phyloP scores from a whole-genome alignment of 2,888 invertebrate genomes.

The Disparrhopalites patrizii region DNA sequence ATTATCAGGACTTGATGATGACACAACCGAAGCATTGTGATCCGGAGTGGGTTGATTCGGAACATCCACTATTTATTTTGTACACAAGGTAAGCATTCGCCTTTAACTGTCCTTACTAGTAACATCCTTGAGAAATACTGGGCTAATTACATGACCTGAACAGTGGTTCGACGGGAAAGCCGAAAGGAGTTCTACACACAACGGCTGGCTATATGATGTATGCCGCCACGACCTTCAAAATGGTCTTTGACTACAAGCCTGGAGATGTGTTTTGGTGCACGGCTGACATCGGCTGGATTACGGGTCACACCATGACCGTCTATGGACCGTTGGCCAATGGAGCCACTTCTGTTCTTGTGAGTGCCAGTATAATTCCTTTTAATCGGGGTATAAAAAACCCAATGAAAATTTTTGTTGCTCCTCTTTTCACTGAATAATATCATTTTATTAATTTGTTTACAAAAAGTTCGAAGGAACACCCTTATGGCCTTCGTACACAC shows the following conservation, averaged over 20 bases:
- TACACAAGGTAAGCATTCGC: constrained; percentile 72
- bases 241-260: constrained; percentile 82
- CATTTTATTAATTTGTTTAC: constrained; percentile 44
- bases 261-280: constrained; percentile 78
- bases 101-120: background rate
- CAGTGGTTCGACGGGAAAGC: constrained; percentile 93
- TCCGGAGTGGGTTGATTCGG: constrained; percentile 93
- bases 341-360: constrained; percentile 89
- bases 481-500: constrained; percentile 85
- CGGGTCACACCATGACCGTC: constrained; percentile 82
- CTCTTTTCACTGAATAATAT: background rate
- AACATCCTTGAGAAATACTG: no score
- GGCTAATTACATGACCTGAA: background rate
- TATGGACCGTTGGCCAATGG: constrained; percentile 94
- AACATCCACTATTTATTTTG: constrained; percentile 95
- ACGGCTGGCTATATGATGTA: constrained; percentile 90
- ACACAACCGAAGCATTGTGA: constrained; percentile 75
- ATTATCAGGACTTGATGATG: constrained; percentile 90
- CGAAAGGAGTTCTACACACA: constrained; percentile 95
- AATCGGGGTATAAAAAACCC: no score
- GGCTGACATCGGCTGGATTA: constrained; percentile 81
- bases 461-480: constrained; percentile 93
- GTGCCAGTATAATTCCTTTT: constrained; percentile 48
- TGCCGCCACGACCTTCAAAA: constrained; percentile 82
- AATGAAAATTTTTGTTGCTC: background rate